Evolutionary conservation across 2,888 invertebrate genomes (phyloP), one percentile per base, ranked within the genome.

Genomic region (Limulus polyphemus): DNA sequence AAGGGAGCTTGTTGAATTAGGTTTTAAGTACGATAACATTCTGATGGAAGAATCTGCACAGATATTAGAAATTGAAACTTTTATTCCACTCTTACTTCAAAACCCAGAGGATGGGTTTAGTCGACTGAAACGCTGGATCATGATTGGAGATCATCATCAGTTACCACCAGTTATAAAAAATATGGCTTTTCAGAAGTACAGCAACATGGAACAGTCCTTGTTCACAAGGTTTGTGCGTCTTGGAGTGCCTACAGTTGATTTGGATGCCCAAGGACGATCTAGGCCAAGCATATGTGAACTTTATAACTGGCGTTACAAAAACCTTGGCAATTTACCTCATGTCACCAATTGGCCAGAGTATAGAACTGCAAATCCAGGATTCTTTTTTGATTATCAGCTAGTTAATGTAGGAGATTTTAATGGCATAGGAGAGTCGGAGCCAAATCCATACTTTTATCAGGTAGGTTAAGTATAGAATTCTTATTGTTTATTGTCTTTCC

Each of bases 121-220:
- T 74, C 83, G 98, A 0, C 80, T 99, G 64, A 99, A 99, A 77
- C 83, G 99, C 14, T 99, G 99, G 98, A 97, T 99, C 71, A 99
- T 99, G 99, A 99, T 99, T 73, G 99, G 99, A 0, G 98, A 83
- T 79, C 99, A 99, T 77, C 95, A 99, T 78, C 99, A 99, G 78
- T 80, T 99, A 70, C 99, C 99, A 0, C 99, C 99, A 0, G 97
- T 99, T 12, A 97, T 99, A 56, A 99, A 99, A 79, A 99, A 99
- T 77, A 97, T 98, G 91, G 98, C 99, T 10, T 99, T 99, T 79
- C 98, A 99, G 78, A 99, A 99, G 76, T 99, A 94, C 78, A 95
- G 93, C 60, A 99, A 99, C 74, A 98, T 99, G 98, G 99, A 99
- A 74, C 99, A 99, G 79, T 94, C 94, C 60, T 80, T 99, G 54